Conservation (phyloP, 2,113 vertebrate species). For the Dicrurus megarhynchus region DNA sequence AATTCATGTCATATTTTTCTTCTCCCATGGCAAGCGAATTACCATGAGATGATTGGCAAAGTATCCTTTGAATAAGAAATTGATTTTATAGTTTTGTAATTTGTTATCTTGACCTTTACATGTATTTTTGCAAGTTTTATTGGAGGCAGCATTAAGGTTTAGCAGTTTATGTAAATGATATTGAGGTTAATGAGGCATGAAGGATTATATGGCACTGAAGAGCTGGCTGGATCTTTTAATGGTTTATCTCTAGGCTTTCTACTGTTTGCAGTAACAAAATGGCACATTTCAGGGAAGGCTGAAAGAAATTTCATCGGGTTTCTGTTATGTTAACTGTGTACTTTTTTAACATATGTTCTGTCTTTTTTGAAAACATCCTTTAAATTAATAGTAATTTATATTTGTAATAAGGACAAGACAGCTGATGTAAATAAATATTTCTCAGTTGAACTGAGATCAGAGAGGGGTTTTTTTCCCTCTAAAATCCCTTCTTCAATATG, state of each 20-base stretch:
- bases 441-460: not conserved
- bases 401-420: not conserved
- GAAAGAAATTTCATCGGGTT: not conserved
- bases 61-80: conserved; percentile 10
- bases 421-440: not conserved
- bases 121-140: conserved; percentile 16
- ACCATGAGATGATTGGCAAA: conserved; percentile 18
- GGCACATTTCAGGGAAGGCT: not conserved
- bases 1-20: not conserved
- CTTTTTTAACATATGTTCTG: not conserved
- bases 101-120: conserved; percentile 46
- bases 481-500: not conserved
- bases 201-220: not conserved
- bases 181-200: conserved; percentile 15
- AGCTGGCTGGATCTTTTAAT: not conserved
- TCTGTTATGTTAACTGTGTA: not conserved
- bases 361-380: not conserved
- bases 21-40: not conserved
- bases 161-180: conserved; percentile 22
- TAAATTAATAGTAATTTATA: not conserved
- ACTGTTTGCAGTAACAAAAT: not conserved
- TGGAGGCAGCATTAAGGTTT: not conserved
- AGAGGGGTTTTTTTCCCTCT: not conserved
- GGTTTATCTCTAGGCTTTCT: not conserved
- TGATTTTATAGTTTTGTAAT: conserved; percentile 9